These are phyloP conservation scores for Malaclemys terrapin DNA, from an alignment of 2,113 vertebrate genomes.

Conservation along the genomic window DNA sequence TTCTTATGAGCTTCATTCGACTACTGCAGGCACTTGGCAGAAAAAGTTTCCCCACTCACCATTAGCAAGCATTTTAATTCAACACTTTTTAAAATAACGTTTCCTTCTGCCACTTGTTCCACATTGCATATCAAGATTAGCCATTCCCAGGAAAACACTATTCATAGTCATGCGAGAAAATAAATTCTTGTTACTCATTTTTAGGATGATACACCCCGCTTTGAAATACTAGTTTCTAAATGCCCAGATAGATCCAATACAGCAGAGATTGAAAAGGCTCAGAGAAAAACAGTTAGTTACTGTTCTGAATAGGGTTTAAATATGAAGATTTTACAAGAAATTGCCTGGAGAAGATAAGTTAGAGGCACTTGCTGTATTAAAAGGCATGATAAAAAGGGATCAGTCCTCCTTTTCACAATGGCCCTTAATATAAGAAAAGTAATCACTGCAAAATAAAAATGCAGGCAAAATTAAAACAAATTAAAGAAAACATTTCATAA, in stretches of 20 bases:
- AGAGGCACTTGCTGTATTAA: neutral
- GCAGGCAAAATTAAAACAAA: neutral
- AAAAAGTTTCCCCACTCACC: slow-evolving; percentile 6
- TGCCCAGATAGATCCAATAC: neutral
- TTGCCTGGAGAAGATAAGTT: neutral
- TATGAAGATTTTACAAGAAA: slow-evolving; percentile 8
- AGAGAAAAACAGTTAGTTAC: neutral
- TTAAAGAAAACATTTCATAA: neutral
- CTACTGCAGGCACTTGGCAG: neutral
- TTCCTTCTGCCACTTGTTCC: slow-evolving; percentile 15
- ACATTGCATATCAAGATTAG: slow-evolving; percentile 10
- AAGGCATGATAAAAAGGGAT: accelerated
- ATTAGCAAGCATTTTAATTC: neutral
- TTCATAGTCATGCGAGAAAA: neutral
- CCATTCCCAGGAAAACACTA: neutral
- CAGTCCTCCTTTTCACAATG: neutral
- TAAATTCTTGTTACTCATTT: slow-evolving; percentile 14
- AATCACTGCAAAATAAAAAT: neutral
- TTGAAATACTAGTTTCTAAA: slow-evolving; percentile 5
- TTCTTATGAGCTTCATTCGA: neutral
- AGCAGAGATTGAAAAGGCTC: neutral
- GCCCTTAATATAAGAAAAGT: neutral
- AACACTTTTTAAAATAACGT: neutral
- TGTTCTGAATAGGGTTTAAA: neutral
- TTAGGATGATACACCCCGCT: neutral